Evolutionary conservation across 2,113 vertebrate genomes (phyloP), one percentile per base, ranked within the genome.

Genomic region (Murina feae): DNA sequence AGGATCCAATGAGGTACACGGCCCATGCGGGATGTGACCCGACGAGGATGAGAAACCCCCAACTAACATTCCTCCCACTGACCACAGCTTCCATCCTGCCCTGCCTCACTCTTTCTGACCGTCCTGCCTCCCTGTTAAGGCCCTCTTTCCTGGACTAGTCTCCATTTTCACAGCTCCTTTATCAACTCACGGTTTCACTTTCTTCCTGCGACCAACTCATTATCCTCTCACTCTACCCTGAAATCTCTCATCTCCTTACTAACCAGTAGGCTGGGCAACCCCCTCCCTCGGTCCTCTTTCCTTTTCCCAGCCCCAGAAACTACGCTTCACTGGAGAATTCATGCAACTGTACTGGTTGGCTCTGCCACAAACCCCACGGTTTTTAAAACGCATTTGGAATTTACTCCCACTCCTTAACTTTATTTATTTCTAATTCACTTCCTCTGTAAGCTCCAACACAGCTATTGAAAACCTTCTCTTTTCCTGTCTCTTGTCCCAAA

Each of bases 201-300:
- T 17, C 23, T 12, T 37, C 49, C 51, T 0, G 0, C 0, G 30
- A 17, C 30, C 69, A 16, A n/a, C 23, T 4, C 21, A 0, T 6
- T 5, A 28, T 1, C 14, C 25, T 20, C 83, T 32, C 11, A 6
- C 51, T 5, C 16, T 25, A 28, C n/a, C 37, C 44, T 12, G 49
- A 53, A 17, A 9, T 14, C 37, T 65, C 21, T n/a, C 51, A 7
- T 39, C 39, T 35, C 23, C 20, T 63, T n/a, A 14, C 74, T 18
- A 2, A 23, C 42, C 35, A 9, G 47, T 53, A 66, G 44, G 6
- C 39, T 20, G 10, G 65, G 53, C 4, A 6, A 4, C 12, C 10
- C 30, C 0, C 8, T 1, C 69, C 25, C 5, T 32, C 4, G 0
- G 51, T 51, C 78, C 69, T 49, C 60, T 49, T 37, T 30, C 63